A percentile compares a stretch with the other conserved stretches of the same genome.
These are phyloP conservation scores for Bufo gargarizans DNA, from an alignment of 2,113 vertebrate species.

Conservation along the genomic window DNA sequence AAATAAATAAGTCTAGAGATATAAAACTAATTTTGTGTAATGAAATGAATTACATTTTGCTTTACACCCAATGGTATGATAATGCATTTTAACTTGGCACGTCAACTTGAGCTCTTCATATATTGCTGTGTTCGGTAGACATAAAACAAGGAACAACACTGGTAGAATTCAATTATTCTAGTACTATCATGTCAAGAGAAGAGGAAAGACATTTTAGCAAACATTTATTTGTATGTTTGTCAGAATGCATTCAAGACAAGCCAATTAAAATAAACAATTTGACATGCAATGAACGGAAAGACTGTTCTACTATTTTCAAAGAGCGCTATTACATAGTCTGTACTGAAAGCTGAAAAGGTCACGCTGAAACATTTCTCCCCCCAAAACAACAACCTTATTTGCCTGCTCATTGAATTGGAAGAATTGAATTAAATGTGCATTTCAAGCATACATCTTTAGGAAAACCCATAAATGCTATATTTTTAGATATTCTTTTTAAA, in stretches of 20 bases:
- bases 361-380: background rate
- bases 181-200: conserved; percentile 12
- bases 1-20: too few relatives aligned
- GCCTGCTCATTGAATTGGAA: conserved; percentile 35
- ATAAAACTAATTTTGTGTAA: background rate
- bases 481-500: background rate
- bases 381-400: conserved; percentile 29
- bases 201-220: conserved; percentile 25
- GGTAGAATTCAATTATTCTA: background rate
- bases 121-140: too few relatives aligned
- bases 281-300: conserved; percentile 31
- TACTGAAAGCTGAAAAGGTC: conserved; percentile 37
- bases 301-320: conserved; percentile 26
- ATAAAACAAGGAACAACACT: background rate
- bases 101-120: background rate
- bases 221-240: conserved; percentile 44
- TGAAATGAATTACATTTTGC: background rate
- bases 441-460: conserved; percentile 12
- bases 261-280: conserved; percentile 52
- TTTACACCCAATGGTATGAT: background rate
- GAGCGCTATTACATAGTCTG: conserved; percentile 2
- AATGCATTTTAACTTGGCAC: background rate
- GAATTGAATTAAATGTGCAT: conserved; percentile 37
- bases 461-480: background rate
- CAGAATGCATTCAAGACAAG: conserved; percentile 23